A percentile compares a stretch with the other conserved stretches of the same genome.
phyloP scores from a whole-genome alignment of 2,113 vertebrate species.

The Spheniscus mendiculus region DNA sequence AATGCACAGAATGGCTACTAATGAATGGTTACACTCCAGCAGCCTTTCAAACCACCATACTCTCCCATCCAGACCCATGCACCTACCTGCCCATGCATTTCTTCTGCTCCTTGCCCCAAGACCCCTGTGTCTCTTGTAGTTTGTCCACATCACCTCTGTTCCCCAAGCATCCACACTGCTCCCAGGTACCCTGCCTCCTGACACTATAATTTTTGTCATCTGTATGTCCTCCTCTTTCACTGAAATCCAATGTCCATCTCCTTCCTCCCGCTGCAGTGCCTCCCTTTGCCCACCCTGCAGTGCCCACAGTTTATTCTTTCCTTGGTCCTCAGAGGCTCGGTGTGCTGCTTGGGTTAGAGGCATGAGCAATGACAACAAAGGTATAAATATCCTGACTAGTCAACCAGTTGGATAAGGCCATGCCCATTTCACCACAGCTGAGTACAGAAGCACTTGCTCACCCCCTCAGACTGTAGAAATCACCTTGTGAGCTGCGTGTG shows the following conservation, averaged over 20 bases:
- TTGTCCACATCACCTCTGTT: neutral
- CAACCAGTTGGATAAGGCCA: neutral
- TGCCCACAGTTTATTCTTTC: neutral
- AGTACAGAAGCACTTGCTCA: neutral
- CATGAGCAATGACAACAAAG: neutral
- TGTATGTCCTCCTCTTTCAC: neutral
- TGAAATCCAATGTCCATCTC: neutral
- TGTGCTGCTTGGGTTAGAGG: neutral
- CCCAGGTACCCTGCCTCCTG: neutral
- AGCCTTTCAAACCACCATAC: neutral
- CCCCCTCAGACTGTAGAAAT: neutral
- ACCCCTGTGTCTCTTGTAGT: neutral
- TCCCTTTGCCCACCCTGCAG: neutral
- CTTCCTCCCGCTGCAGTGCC: neutral
- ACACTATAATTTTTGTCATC: neutral
- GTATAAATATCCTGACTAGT: neutral
- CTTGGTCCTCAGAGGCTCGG: neutral
- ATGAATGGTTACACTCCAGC: neutral
- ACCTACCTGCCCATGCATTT: neutral
- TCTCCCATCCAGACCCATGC: fast-evolving
- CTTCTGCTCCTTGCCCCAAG: neutral
- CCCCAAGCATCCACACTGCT: neutral
- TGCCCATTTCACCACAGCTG: neutral
- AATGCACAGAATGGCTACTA: neutral
- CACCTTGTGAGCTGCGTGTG: neutral